These are phyloP conservation scores for Carassius gibelio DNA, from an alignment of 2,113 vertebrate genomes.

Conservation along the genomic window DNA sequence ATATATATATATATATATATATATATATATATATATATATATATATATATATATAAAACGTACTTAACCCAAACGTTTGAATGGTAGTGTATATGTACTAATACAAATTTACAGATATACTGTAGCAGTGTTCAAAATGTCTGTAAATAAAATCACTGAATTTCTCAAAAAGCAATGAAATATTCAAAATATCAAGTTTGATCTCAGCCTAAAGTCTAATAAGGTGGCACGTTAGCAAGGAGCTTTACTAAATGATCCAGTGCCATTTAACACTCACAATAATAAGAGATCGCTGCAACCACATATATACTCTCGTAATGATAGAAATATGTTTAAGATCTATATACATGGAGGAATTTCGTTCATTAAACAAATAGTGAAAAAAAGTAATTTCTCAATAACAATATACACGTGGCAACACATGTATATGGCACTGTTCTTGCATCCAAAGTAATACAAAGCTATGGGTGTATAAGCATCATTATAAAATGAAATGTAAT, in stretches of 20 bases:
- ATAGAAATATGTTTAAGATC: conserved; percentile 5
- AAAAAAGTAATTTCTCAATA: neutral
- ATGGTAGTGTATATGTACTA: neutral
- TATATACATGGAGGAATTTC: neutral
- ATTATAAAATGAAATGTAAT: neutral
- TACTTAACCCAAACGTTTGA: neutral
- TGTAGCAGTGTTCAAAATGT: neutral
- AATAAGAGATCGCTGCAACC: neutral
- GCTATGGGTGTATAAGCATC: neutral
- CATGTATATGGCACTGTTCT: neutral
- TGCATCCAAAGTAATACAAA: neutral
- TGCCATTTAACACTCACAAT: neutral
- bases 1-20: no score
- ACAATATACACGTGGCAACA: conserved; percentile 6
- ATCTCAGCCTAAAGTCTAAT: neutral
- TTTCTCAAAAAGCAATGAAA: neutral
- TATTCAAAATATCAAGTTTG: neutral
- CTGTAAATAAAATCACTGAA: neutral
- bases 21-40: no score
- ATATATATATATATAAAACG: no score
- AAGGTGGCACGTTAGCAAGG: neutral
- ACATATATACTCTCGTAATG: neutral
- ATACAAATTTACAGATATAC: neutral
- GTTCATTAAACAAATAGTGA: neutral
- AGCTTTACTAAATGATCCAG: neutral